Conservation (phyloP, 2,888 invertebrate species). For the Hoplodrina ambigua region DNA sequence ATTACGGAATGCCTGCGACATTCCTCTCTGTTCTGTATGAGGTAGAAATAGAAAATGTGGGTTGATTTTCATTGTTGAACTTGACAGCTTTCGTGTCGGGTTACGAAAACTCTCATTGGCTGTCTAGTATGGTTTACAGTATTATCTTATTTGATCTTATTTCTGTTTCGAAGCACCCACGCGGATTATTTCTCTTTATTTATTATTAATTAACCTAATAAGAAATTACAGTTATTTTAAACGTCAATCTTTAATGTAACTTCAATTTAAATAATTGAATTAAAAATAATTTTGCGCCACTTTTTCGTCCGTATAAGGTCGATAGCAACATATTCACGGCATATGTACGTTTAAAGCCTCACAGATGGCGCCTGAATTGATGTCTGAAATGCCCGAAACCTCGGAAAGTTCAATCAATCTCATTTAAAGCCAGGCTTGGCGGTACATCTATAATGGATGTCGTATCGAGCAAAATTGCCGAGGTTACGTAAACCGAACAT, state of each 20-base stretch:
- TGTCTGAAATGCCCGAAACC: slow-evolving; percentile 27
- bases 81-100: slow-evolving; percentile 21
- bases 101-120: slow-evolving; percentile 5
- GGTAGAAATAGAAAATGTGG: slow-evolving; percentile 22
- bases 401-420: slow-evolving; percentile 58
- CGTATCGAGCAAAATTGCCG: slow-evolving; percentile 57
- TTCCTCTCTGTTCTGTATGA: slow-evolving; percentile 24
- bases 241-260: no score
- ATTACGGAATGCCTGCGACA: slow-evolving; percentile 53
- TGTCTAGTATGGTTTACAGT: neutral
- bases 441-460: slow-evolving; percentile 61
- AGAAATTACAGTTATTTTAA: no score
- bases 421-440: slow-evolving; percentile 56
- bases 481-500: slow-evolving; percentile 58
- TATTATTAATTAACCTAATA: no score
- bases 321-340: neutral
- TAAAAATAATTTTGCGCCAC: neutral
- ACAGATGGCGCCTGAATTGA: slow-evolving; percentile 28
- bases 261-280: no score
- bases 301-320: neutral
- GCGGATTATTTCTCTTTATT: neutral
- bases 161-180: neutral
- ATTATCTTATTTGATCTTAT: neutral
- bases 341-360: slow-evolving; percentile 3
- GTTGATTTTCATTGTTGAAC: slow-evolving; percentile 33